Conservation (phyloP, 1,140 invertebrate genomes). For the Brachystomella parvula region DNA sequence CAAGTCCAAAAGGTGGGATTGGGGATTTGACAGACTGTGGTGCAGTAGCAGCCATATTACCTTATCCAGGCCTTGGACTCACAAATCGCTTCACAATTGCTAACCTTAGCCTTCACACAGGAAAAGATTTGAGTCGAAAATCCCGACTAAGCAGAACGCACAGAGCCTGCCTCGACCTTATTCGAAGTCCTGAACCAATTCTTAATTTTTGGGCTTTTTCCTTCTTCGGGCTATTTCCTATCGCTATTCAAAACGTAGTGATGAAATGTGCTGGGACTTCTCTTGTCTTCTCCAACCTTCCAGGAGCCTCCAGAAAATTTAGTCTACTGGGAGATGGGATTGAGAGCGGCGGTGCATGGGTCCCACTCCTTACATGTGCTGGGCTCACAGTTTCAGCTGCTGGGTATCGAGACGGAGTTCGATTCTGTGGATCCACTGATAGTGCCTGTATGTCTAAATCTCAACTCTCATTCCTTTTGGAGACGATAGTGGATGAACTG, state of each 20-base stretch:
- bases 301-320: slow-evolving; percentile 18
- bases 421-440: slow-evolving; percentile 13
- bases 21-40: slow-evolving; percentile 10
- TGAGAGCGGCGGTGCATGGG: slow-evolving; percentile 12
- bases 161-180: not conserved
- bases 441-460: not conserved
- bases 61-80: slow-evolving; percentile 18
- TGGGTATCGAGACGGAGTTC: slow-evolving; percentile 4
- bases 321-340: slow-evolving; percentile 6
- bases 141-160: not conserved
- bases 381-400: slow-evolving; percentile 10
- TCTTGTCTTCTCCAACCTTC: slow-evolving; percentile 22
- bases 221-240: slow-evolving; percentile 33
- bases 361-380: slow-evolving; percentile 21
- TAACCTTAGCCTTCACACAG: slow-evolving; percentile 9
- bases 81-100: slow-evolving; percentile 26
- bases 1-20: not conserved
- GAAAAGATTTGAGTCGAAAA: not conserved
- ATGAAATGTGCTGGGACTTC: slow-evolving; percentile 17
- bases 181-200: slow-evolving; percentile 13
- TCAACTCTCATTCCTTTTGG: not conserved
- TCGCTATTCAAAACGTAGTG: slow-evolving; percentile 9
- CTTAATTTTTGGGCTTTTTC: slow-evolving; percentile 28
- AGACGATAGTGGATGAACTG: slow-evolving; percentile 1
- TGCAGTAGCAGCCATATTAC: slow-evolving; percentile 18